Evolutionary conservation across 2,888 invertebrate species (phyloP), one percentile per base, ranked within the genome.

Genomic region (Tinea pellionella): DNA sequence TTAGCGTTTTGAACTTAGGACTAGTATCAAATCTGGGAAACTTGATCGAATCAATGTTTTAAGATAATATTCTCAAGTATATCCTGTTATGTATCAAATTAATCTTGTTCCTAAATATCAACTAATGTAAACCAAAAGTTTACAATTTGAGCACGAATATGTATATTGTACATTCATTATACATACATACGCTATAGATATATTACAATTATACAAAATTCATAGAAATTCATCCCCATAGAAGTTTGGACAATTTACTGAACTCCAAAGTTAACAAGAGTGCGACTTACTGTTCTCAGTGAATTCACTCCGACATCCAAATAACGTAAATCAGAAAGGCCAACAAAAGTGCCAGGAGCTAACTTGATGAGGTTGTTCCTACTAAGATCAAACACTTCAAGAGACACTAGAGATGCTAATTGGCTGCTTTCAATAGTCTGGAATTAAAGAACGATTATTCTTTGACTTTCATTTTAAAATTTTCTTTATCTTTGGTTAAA

Each of bases 251-350:
- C 47, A 13, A 4, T 37, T 37, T 15, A 47, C 2, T 47, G 15
- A n/a, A n/a, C 6, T 15, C n/a, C 8, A 47, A 47, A 47, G 47
- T 47, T 53, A 24, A 18, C 19, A 53, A 47, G 15, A 47, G 47
- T 47, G 18, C 8, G 19, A 88, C 90, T 89, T 85, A 96, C 96
- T 67, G 96, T 96, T 73, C 96, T 89, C 53, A 97, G 81, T 1
- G 95, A 93, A 74, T 97, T 97, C 32, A 96, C 92, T 64, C 96
- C 95, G 12, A 96, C 89, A 70, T 96, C 95, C 64, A 97, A 88
- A 69, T 92, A 92, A 61, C 90, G 89, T 15, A 97, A 78, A 60
- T 91, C 89, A 6, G 89, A 89, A 60, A 96, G 87, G 1, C 93
- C 93, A 11, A 92, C 89, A 74, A 96, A 96, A 0, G 95, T 94